These are phyloP conservation scores for Aphodius sticticus DNA, from an alignment of 2,888 invertebrate species.

Conservation along the genomic window DNA sequence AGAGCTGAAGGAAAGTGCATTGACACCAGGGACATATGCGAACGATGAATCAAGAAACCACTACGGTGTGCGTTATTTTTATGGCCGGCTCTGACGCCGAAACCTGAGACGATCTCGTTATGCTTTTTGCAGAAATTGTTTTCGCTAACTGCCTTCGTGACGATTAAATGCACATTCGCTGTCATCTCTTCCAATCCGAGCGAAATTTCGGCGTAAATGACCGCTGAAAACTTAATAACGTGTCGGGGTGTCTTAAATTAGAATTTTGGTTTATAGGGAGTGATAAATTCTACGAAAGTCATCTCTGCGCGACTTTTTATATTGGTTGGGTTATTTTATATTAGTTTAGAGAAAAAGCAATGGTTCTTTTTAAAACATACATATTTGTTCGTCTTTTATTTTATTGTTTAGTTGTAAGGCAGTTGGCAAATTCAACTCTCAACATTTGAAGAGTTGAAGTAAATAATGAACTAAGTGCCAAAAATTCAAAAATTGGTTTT, in stretches of 20 bases:
- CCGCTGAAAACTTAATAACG: neutral
- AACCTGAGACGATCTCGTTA: slow-evolving; percentile 12
- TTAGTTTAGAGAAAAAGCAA: too few relatives aligned
- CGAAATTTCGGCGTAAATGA: slow-evolving; percentile 12
- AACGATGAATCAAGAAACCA: slow-evolving; percentile 20
- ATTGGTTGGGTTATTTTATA: too few relatives aligned
- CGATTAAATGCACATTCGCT: slow-evolving; percentile 9
- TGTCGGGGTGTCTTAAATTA: neutral
- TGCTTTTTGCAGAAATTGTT: slow-evolving; percentile 21
- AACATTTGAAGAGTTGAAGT: too few relatives aligned
- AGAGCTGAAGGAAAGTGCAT: slow-evolving; percentile 5
- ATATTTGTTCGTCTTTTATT: too few relatives aligned
- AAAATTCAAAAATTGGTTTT: too few relatives aligned
- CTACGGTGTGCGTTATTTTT: slow-evolving; percentile 15
- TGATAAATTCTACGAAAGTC: too few relatives aligned
- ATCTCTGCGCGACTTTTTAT: too few relatives aligned
- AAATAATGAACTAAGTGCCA: too few relatives aligned
- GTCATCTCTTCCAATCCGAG: neutral
- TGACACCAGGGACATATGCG: slow-evolving; percentile 14
- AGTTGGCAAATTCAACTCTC: too few relatives aligned
- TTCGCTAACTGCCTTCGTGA: slow-evolving; percentile 15
- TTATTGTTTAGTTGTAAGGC: too few relatives aligned
- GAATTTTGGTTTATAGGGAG: neutral
- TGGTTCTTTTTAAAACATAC: too few relatives aligned
- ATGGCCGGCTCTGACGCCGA: slow-evolving; percentile 7